Evolutionary conservation across 2,797 vertebrate species (phyloP).

Genomic region (Falco biarmicus): DNA sequence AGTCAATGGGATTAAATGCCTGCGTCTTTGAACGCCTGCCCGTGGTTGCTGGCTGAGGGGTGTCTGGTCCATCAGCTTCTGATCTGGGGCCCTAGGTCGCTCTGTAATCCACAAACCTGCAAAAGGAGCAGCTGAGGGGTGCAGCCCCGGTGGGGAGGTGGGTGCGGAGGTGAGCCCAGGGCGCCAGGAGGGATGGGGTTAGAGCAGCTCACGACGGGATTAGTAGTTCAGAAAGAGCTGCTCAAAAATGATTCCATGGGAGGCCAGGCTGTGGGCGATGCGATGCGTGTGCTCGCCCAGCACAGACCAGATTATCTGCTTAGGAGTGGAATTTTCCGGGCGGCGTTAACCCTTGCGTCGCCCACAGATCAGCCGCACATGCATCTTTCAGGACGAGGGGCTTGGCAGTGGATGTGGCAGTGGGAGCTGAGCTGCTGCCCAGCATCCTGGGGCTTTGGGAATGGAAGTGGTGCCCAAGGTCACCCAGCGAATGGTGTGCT

Average conservation of each 20-base stretch:
- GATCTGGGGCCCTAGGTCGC: background rate
- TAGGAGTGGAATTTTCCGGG: slow-evolving; percentile 59
- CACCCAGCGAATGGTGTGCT: rapidly evolving
- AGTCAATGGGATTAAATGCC: background rate
- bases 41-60: background rate
- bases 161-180: background rate
- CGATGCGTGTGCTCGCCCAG: slow-evolving; percentile 21
- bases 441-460: background rate
- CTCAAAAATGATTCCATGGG: slow-evolving; percentile 50
- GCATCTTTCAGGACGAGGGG: rapidly evolving
- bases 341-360: slow-evolving; percentile 1
- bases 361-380: background rate
- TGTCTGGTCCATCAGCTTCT: background rate
- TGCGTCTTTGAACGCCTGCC: rapidly evolving
- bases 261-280: slow-evolving; percentile 7
- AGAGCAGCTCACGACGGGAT: slow-evolving; percentile 34
- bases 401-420: background rate
- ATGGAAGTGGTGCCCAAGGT: background rate
- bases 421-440: background rate
- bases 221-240: slow-evolving; percentile 39
- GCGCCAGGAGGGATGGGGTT: background rate
- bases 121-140: background rate
- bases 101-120: background rate
- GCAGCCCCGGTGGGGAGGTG: background rate
- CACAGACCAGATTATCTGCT: slow-evolving; percentile 63